Percentiles rank a stretch among this genome's conserved stretches.
Evolutionary conservation across 2,797 vertebrate genomes (phyloP).

Genomic region (Lagorchestes hirsutus): DNA sequence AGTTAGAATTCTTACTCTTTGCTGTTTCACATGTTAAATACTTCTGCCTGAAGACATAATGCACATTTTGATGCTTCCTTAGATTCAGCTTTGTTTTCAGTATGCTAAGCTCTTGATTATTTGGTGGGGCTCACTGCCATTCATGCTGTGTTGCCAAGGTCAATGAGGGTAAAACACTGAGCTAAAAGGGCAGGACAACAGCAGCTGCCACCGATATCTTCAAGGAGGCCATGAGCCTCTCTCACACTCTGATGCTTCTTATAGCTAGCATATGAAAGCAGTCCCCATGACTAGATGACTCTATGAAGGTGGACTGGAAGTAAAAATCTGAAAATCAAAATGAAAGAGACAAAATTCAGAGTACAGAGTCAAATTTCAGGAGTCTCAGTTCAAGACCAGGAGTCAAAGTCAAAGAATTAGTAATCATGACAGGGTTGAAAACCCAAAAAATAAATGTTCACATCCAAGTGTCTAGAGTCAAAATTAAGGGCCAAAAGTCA

Average conservation of each 20-base stretch:
- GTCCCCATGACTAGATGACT: too few relatives aligned
- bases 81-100: background rate
- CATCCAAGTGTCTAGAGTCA: background rate
- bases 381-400: too few relatives aligned
- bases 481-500: background rate
- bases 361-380: too few relatives aligned
- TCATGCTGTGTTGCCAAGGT: background rate
- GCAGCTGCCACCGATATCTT: background rate
- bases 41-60: conserved; percentile 32
- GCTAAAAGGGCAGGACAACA: background rate
- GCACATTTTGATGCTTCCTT: background rate
- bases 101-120: background rate
- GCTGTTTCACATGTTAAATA: conserved; percentile 3
- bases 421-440: too few relatives aligned
- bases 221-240: background rate
- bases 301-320: too few relatives aligned
- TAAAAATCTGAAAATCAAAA: too few relatives aligned
- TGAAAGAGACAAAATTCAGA: too few relatives aligned
- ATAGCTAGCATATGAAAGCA: background rate
- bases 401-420: too few relatives aligned
- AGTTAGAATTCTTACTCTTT: background rate
- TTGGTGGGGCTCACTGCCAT: background rate
- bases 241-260: background rate
- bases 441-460: too few relatives aligned
- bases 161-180: background rate